These are phyloP conservation scores for Hippasteria phrygiana DNA, from an alignment of 53 echinoderm and acorn worm species.

Conservation along the genomic window DNA sequence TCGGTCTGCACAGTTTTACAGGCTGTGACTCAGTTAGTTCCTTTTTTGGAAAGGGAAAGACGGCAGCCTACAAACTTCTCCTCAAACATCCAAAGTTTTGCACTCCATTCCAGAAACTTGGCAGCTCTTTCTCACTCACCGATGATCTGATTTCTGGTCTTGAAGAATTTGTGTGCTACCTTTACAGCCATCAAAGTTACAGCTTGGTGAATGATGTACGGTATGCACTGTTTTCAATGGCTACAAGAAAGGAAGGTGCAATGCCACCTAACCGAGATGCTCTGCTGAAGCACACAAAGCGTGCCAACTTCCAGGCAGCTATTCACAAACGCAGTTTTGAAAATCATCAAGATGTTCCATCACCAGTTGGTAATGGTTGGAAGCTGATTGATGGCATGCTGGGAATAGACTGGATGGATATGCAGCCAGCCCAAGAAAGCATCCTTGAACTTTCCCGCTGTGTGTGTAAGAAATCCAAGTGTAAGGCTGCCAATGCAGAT, in stretches of 20 bases:
- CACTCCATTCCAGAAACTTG: neutral
- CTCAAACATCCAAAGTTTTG: neutral
- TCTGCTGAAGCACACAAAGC: neutral
- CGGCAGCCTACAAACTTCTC: neutral
- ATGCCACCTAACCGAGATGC: constrained; percentile 11
- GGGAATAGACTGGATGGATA: neutral
- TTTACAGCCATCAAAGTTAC: neutral
- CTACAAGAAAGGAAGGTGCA: neutral
- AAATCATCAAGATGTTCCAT: neutral
- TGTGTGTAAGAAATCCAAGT: constrained; percentile 57
- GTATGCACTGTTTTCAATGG: neutral
- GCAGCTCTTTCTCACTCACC: neutral
- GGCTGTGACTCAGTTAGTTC: constrained; percentile 80
- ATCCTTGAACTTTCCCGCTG: constrained; percentile 5
- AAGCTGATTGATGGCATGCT: neutral
- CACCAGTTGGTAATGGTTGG: constrained; percentile 13
- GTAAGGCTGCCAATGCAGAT: constrained; percentile 40
- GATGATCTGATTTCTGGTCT: neutral
- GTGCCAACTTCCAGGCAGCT: constrained; percentile 33
- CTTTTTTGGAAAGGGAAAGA: constrained; percentile 71
- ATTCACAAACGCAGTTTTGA: neutral
- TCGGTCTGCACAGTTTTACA: constrained; percentile 73
- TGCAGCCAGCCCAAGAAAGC: neutral
- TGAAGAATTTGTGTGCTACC: neutral
- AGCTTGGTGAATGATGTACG: neutral